Base-by-base conservation (phyloP, 2,797 vertebrate genomes). In the Scleropages formosus region DNA sequence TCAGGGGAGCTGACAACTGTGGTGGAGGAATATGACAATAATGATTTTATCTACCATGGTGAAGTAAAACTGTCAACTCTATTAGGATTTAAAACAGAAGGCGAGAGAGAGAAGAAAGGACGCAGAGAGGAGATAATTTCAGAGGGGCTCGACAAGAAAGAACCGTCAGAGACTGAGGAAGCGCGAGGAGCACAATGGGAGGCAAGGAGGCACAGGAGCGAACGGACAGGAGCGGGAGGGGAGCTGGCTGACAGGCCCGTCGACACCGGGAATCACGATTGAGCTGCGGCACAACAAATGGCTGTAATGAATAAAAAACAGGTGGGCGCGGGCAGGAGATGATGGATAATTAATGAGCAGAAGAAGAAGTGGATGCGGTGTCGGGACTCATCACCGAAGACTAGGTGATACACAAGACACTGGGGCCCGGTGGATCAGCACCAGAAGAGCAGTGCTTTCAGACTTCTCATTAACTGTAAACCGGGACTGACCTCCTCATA, bases 11-110 rank as follows among this genome's bases (percentile, higher is more conserved):
- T 81, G 84, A 84, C 82, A 84, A 77, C 68, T n/a, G 72, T 78
- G 83, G 80, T 78, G 81, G 77, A 80, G 73, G 79, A 82, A 85
- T 83, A 84, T 83, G 77, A 83, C 83, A 83, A 84, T 82, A 87
- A 86, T 84, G 78, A 85, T 85, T 83, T 84, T 83, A 85, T 86
- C 81, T 84, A 70, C 81, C 74, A 78, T 79, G 78, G 76, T 77
- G 79, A 83, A 83, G 85, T 82, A 84, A 82, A 85, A 79, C 82
- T 82, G 83, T 84, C 83, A 80, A 80, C 79, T 77, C 75, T 80
- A 82, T 84, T 82, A 80, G 77, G 81, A 83, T 83, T 70, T 70
- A 70, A 51, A 53, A 67, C 31, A 68, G 8, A 16, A 60, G 58
- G 20, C 46, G 59, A 46, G 46, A 61, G 59, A 76, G 53, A 76